Percentiles rank a stretch among this genome's conserved stretches.
Conservation (phyloP, 2,797 vertebrate genomes). For the Myotis findleyi region DNA sequence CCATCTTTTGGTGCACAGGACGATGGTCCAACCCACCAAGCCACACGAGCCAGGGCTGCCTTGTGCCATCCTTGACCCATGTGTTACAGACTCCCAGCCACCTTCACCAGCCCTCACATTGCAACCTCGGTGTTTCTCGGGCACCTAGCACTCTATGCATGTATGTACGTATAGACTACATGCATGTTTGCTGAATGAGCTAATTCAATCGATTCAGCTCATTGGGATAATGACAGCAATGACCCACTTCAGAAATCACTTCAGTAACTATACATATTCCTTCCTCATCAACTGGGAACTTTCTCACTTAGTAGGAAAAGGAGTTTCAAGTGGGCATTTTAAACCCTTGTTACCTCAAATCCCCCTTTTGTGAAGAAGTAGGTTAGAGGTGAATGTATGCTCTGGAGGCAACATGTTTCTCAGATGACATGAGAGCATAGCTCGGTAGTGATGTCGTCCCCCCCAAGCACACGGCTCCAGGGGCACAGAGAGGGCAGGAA, state of each 20-base stretch:
- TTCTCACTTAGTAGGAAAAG: not conserved
- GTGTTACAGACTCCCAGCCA: not conserved
- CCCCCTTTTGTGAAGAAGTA: not conserved
- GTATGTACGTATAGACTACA: not conserved
- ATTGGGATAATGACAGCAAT: not conserved
- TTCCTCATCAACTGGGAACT: not conserved
- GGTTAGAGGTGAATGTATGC: not conserved
- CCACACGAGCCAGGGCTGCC: not conserved
- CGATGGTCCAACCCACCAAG: too few species aligned
- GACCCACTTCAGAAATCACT: not conserved
- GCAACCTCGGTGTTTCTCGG: not conserved
- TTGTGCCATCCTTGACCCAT: not conserved
- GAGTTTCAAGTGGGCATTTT: not conserved
- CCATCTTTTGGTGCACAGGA: not conserved
- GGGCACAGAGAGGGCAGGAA: not conserved
- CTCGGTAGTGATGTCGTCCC: not conserved
- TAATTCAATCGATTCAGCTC: not conserved
- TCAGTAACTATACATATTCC: not conserved
- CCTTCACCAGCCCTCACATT: not conserved
- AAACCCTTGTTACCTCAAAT: not conserved
- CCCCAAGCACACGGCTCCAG: not conserved
- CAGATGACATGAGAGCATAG: not conserved
- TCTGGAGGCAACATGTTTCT: not conserved
- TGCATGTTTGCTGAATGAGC: not conserved
- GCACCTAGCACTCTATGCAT: not conserved